Conservation (phyloP, 2,888 invertebrate genomes). For the Leptopterna dolabrata region DNA sequence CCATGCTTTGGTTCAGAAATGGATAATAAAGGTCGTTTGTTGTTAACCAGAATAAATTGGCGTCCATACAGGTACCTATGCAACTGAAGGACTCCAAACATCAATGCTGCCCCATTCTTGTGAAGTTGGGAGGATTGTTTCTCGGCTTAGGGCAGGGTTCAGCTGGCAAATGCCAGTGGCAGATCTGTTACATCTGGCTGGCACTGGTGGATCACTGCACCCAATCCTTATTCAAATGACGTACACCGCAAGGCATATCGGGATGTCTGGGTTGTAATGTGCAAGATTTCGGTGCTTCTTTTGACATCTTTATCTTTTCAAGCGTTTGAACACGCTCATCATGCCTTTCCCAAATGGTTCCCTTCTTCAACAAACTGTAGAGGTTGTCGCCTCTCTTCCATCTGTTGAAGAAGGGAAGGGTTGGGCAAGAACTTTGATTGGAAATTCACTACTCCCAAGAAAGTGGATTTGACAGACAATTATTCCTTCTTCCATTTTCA, state of each 20-base stretch:
- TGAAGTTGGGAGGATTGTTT: neutral
- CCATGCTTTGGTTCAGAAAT: constrained; percentile 23
- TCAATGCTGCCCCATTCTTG: constrained; percentile 17
- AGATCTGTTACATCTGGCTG: neutral
- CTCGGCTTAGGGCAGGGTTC: neutral
- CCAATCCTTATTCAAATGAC: neutral
- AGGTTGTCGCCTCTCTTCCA: neutral
- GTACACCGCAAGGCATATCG: neutral
- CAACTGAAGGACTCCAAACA: neutral
- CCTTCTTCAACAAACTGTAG: neutral
- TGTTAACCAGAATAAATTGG: neutral
- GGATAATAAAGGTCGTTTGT: neutral
- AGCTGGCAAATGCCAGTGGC: constrained; percentile 21
- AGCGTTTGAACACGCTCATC: neutral
- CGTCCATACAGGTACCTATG: constrained; percentile 5
- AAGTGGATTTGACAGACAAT: too few relatives aligned
- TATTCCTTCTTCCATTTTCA: too few relatives aligned
- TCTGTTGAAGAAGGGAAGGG: too few relatives aligned
- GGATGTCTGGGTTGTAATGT: neutral
- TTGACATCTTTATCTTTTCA: neutral
- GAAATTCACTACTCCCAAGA: neutral
- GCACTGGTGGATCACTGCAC: neutral
- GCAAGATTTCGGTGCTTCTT: neutral
- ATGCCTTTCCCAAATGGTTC: neutral
- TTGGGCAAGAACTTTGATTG: neutral